Evolutionary conservation across 2,113 vertebrate genomes (phyloP).

Genomic region (Salvelinus namaycush): DNA sequence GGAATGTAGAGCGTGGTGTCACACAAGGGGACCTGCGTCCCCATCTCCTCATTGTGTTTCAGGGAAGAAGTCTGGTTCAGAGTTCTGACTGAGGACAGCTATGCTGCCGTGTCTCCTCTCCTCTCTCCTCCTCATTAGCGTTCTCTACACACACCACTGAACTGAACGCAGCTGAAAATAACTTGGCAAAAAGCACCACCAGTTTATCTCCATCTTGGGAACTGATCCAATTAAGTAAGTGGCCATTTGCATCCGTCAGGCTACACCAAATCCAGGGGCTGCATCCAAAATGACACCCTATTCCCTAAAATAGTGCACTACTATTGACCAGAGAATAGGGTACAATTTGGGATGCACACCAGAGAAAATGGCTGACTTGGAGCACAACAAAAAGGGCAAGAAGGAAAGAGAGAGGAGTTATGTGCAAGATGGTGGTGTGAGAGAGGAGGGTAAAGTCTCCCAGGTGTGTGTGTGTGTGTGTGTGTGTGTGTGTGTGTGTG

Average conservation of each 20-base stretch:
- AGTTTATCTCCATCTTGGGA: constrained; percentile 94
- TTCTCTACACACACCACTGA: constrained; percentile 72
- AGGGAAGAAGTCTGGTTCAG: constrained; percentile 43
- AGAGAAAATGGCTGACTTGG: constrained; percentile 50
- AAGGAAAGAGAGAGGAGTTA: constrained; percentile 42
- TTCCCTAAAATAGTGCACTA: too few species aligned
- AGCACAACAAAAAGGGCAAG: constrained; percentile 48
- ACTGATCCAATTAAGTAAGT: constrained; percentile 96
- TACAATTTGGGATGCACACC: too few species aligned
- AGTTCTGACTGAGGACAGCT: constrained; percentile 54
- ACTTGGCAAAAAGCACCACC: constrained; percentile 75
- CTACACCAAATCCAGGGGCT: constrained; percentile 69
- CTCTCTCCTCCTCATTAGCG: constrained; percentile 67
- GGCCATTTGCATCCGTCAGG: constrained; percentile 92
- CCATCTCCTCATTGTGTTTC: constrained; percentile 32
- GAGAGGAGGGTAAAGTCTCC: constrained; percentile 58
- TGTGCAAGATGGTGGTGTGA: constrained; percentile 62
- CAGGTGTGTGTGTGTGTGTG: constrained; percentile 51
- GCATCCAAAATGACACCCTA: too few species aligned
- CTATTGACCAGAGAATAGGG: too few species aligned
- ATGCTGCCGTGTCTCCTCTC: constrained; percentile 36
- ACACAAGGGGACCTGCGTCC: not conserved
- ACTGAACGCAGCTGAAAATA: constrained; percentile 84
- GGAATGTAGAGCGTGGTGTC: constrained; percentile 7
- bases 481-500: too few species aligned